Conservation (phyloP, 2,888 invertebrate species). For the Hydroisotoma schaefferi region DNA sequence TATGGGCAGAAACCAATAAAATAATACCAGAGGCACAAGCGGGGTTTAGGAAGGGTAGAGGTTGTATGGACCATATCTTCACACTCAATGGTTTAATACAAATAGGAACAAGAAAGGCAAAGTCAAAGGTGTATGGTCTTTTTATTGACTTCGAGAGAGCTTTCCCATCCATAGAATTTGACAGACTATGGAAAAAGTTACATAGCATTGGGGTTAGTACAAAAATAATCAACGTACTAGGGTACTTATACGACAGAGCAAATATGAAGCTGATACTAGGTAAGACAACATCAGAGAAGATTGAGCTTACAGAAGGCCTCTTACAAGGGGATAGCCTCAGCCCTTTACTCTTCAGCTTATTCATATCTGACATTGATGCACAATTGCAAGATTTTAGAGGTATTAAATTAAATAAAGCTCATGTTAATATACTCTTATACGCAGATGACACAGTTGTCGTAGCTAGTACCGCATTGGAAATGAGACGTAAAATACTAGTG, state of each 20-base stretch:
- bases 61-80: conserved; percentile 46
- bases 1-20: conserved; percentile 38
- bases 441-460: conserved; percentile 31
- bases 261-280: conserved; percentile 2
- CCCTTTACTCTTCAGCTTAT: conserved; percentile 29
- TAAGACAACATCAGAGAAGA: conserved; percentile 1
- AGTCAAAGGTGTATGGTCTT: conserved; percentile 34
- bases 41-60: conserved; percentile 42
- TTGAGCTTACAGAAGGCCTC: conserved; percentile 24
- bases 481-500: conserved; percentile 22
- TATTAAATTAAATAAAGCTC: conserved; percentile 1
- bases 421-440: conserved; percentile 16
- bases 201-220: conserved; percentile 14
- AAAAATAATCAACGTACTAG: conserved; percentile 22
- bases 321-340: conserved; percentile 24
- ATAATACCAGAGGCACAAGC: conserved; percentile 47
- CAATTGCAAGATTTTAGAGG: neutral
- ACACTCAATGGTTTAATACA: conserved; percentile 33
- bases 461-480: conserved; percentile 1
- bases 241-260: conserved; percentile 15
- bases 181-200: conserved; percentile 23
- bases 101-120: conserved; percentile 12
- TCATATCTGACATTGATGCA: conserved; percentile 20
- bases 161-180: conserved; percentile 23
- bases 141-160: conserved; percentile 47